A percentile compares a stretch with the other conserved stretches of the same genome.
phyloP scores from a whole-genome alignment of 2,888 invertebrate genomes.

The Branchipolynoe longqiensis region DNA sequence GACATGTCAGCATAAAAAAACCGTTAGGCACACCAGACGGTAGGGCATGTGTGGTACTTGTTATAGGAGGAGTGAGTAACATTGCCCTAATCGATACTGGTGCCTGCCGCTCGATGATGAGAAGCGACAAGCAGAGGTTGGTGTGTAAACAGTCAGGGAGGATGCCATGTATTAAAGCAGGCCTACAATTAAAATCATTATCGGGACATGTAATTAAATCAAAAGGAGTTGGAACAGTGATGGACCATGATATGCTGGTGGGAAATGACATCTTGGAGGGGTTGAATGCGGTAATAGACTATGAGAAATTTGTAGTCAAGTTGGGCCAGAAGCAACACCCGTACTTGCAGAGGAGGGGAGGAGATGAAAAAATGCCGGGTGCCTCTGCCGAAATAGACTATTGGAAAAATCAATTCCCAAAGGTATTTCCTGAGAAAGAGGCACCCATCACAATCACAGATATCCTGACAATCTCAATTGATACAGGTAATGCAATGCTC shows the following conservation, averaged over 20 bases:
- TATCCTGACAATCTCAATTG: neutral
- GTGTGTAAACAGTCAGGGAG: no score
- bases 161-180: no score
- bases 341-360: neutral
- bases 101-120: no score
- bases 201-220: no score
- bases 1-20: no score
- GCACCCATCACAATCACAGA: neutral
- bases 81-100: no score
- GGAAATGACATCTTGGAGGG: neutral
- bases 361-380: neutral
- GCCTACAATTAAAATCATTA: no score
- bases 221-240: no score
- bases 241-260: neutral
- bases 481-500: slow-evolving; percentile 2
- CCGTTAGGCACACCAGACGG: no score
- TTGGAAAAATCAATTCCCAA: neutral
- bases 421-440: neutral
- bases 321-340: neutral
- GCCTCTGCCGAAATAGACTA: neutral
- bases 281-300: neutral
- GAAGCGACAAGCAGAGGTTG: no score
- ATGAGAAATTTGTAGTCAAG: neutral
- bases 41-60: no score
- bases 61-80: no score